These are phyloP conservation scores for Xenentodon cancila DNA, from an alignment of 2,797 vertebrate species.

Conservation along the genomic window DNA sequence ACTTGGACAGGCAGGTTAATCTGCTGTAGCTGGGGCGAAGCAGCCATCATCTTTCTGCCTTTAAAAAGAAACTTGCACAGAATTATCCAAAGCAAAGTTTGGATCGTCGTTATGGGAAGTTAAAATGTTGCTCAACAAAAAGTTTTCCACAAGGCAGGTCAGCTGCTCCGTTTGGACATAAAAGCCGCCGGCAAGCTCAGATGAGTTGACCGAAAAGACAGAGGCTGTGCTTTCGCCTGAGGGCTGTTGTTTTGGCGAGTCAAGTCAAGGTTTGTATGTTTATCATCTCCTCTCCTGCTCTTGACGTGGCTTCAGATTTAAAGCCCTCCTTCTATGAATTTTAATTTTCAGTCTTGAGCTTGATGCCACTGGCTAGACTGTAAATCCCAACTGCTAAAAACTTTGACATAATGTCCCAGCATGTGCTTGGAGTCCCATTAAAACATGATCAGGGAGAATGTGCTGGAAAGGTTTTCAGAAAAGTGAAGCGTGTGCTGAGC, in stretches of 20 bases:
- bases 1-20: slow-evolving; percentile 49
- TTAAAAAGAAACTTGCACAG: not conserved
- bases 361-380: slow-evolving; percentile 36
- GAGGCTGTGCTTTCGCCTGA: slow-evolving; percentile 33
- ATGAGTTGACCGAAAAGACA: slow-evolving; percentile 20
- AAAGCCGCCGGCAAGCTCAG: slow-evolving; percentile 8
- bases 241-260: slow-evolving; percentile 49
- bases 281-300: slow-evolving; percentile 31
- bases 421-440: slow-evolving; percentile 30
- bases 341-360: slow-evolving; percentile 64
- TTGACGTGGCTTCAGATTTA: slow-evolving; percentile 35
- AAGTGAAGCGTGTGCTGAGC: slow-evolving; percentile 55
- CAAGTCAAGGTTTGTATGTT: slow-evolving; percentile 38
- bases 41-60: slow-evolving; percentile 10
- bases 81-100: slow-evolving; percentile 4
- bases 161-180: slow-evolving; percentile 13
- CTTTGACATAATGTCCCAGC: slow-evolving; percentile 34
- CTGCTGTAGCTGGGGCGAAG: slow-evolving; percentile 24
- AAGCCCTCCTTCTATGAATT: slow-evolving; percentile 60
- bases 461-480: slow-evolving; percentile 37
- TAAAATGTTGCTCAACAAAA: slow-evolving; percentile 3
- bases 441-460: slow-evolving; percentile 36
- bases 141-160: slow-evolving; percentile 6
- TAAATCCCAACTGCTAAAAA: slow-evolving; percentile 33
- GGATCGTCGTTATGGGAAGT: slow-evolving; percentile 8